Percentiles rank a stretch among this genome's conserved stretches.
Conservation (phyloP, 2,888 invertebrate species). For the Himalopsyche japonica region DNA sequence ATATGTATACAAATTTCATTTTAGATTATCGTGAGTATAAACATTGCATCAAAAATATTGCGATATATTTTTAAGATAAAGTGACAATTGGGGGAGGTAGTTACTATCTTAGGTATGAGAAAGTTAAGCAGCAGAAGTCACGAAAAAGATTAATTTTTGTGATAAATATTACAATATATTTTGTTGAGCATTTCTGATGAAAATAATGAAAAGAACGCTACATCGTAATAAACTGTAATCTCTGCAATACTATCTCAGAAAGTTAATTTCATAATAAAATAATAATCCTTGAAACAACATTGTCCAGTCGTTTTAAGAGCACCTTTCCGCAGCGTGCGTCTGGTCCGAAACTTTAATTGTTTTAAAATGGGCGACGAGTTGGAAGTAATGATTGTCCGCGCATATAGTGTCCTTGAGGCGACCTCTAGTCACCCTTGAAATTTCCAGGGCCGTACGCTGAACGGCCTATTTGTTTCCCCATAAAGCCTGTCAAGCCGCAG, state of each 20-base stretch:
- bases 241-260: not conserved
- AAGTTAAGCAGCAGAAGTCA: too few species aligned
- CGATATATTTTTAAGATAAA: too few species aligned
- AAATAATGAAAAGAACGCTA: too few species aligned
- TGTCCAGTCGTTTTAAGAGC: not conserved
- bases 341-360: not conserved
- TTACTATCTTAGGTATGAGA: too few species aligned
- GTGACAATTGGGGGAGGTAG: too few species aligned
- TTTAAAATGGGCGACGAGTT: not conserved
- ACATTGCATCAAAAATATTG: too few species aligned
- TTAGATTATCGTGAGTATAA: too few species aligned
- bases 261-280: not conserved
- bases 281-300: not conserved
- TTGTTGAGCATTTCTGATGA: too few species aligned
- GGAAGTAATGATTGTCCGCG: not conserved
- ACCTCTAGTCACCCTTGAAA: not conserved
- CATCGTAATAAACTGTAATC: not conserved
- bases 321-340: not conserved
- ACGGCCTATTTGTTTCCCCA: not conserved
- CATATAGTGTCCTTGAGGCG: not conserved
- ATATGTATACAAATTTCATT: too few species aligned
- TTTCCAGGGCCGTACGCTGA: not conserved
- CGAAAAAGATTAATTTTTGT: too few species aligned
- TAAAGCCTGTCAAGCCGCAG: not conserved
- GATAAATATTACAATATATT: too few species aligned